A percentile compares a stretch with the other conserved stretches of the same genome.
Evolutionary conservation across 1,140 invertebrate species (phyloP).

Genomic region (Sesamia nonagrioides): DNA sequence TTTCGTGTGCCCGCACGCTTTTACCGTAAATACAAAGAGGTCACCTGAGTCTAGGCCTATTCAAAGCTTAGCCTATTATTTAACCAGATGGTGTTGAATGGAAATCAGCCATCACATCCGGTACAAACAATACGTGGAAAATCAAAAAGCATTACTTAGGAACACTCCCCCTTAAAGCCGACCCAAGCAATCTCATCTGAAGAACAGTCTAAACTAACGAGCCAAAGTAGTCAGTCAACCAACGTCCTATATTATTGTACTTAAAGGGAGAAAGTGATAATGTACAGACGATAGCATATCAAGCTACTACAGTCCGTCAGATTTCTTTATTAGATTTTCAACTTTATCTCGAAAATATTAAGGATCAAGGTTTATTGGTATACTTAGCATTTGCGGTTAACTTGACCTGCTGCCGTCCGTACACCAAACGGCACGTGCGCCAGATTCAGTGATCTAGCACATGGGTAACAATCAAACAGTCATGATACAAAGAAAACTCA

Average conservation of each 20-base stretch:
- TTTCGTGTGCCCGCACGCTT: no score
- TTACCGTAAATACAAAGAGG: no score
- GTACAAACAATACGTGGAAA: not conserved
- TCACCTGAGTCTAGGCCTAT: no score
- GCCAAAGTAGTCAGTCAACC: not conserved
- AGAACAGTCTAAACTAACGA: not conserved
- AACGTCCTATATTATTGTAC: conserved; percentile 27
- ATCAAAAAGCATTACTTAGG: not conserved
- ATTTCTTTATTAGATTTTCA: no score
- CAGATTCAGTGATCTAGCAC: conserved; percentile 15
- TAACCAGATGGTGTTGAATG: no score
- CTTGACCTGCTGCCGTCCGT: no score
- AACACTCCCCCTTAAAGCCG: not conserved
- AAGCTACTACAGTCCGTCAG: no score
- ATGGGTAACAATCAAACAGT: not conserved
- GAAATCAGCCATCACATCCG: not conserved
- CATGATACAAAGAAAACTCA: conserved; percentile 5
- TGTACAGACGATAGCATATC: no score
- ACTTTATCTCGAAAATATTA: no score
- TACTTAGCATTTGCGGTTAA: no score
- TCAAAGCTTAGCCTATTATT: no score
- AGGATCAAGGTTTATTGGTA: no score
- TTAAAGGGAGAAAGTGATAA: conserved; percentile 20
- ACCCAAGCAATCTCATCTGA: not conserved
- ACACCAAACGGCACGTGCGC: conserved; percentile 25